A percentile compares a stretch with the other conserved stretches of the same genome.
Conservation (phyloP, 2,797 vertebrate genomes). For the Nyctibius grandis region DNA sequence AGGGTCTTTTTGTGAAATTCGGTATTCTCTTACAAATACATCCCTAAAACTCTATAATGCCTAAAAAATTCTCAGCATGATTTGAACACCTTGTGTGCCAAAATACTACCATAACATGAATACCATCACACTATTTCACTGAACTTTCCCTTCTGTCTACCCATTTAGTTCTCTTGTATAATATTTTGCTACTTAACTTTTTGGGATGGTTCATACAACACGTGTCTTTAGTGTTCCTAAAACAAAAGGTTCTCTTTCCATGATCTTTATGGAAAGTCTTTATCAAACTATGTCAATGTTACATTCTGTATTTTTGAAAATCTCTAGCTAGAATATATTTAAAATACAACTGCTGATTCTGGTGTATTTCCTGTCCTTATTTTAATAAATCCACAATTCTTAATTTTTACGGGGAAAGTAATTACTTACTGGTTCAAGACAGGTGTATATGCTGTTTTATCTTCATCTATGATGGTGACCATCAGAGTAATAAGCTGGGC, state of each 20-base stretch:
- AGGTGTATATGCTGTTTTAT: slow-evolving; percentile 92
- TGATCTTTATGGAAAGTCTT: background rate
- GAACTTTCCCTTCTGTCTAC: background rate
- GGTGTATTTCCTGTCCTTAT: background rate
- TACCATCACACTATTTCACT: background rate
- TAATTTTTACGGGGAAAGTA: background rate
- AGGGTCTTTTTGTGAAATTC: background rate
- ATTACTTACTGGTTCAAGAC: slow-evolving; percentile 93
- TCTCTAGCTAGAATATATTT: background rate
- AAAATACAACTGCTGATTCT: background rate
- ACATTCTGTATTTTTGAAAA: background rate
- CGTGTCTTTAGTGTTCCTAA: background rate
- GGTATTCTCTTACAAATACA: background rate
- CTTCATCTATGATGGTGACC: slow-evolving; percentile 97
- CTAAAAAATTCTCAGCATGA: background rate
- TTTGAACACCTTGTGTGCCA: background rate
- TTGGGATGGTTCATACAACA: background rate
- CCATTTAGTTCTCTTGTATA: background rate
- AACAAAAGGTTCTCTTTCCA: background rate
- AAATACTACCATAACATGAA: background rate
- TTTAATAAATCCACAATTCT: background rate
- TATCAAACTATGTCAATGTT: background rate
- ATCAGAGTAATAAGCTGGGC: slow-evolving; percentile 96
- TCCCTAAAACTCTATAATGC: background rate
- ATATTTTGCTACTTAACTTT: background rate